Conservation (phyloP, 1,140 invertebrate genomes). For the Panagrolaimus sp. region DNA sequence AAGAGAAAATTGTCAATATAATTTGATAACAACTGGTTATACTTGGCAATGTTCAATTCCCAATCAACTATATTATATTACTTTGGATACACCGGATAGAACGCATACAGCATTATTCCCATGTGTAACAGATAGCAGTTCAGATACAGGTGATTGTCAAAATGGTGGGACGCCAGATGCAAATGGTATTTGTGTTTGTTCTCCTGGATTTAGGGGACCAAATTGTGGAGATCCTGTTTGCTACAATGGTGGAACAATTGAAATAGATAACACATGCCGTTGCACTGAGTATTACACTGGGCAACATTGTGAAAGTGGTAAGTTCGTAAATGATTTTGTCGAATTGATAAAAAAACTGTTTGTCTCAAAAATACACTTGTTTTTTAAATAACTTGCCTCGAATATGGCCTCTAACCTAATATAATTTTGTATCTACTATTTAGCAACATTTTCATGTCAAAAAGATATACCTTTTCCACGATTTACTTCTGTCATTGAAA, state of each 20-base stretch:
- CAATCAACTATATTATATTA: background rate
- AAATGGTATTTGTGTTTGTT: background rate
- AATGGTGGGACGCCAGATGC: background rate
- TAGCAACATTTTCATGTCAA: background rate
- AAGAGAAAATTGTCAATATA: background rate
- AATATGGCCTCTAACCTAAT: too few species aligned
- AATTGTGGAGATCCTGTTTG: constrained; percentile 6
- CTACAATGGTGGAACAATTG: background rate
- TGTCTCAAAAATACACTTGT: too few species aligned
- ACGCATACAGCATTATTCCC: background rate
- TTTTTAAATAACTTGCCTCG: too few species aligned
- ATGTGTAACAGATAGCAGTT: background rate
- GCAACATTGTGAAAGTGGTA: background rate
- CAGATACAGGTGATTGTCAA: background rate
- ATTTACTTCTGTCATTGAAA: constrained; percentile 1
- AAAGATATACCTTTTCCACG: background rate
- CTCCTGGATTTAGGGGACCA: background rate
- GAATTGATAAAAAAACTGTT: too few species aligned
- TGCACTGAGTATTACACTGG: background rate
- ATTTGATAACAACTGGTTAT: background rate
- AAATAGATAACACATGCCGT: constrained; percentile 1
- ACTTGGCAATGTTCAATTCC: background rate
- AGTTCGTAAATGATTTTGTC: too few species aligned
- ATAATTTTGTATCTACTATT: background rate
- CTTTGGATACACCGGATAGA: background rate